These are phyloP conservation scores for Bombylius discolor DNA, from an alignment of 2,888 invertebrate species.

Conservation along the genomic window DNA sequence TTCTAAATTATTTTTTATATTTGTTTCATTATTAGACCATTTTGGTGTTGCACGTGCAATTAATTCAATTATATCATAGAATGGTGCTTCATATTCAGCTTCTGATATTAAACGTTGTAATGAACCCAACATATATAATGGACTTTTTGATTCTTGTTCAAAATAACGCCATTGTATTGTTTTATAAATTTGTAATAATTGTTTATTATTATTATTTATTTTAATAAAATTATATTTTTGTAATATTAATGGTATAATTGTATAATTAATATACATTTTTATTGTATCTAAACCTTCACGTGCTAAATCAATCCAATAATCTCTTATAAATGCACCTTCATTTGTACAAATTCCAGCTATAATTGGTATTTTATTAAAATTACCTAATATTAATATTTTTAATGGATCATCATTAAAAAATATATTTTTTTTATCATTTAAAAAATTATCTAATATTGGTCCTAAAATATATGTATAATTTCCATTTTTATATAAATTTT, in stretches of 20 bases:
- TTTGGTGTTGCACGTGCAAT: conserved; percentile 12
- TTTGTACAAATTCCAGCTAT: conserved; percentile 56
- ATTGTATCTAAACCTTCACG: conserved; percentile 43
- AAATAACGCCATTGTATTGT: conserved; percentile 34
- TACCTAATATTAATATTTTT: conserved; percentile 40
- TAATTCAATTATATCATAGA: conserved; percentile 25
- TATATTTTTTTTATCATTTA: conserved; percentile 39
- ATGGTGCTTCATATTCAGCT: conserved; percentile 30
- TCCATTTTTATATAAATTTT: conserved; percentile 45
- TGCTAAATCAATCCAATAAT: conserved; percentile 46
- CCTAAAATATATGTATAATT: conserved; percentile 46
- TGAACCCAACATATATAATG: conserved; percentile 24
- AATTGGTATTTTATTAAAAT: conserved; percentile 46
- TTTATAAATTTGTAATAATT: conserved; percentile 19
- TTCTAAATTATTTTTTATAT: not conserved
- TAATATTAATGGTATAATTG: conserved; percentile 46
- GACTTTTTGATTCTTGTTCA: conserved; percentile 17
- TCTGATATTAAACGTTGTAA: conserved; percentile 33
- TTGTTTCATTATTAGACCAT: not conserved
- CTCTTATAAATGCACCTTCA: conserved; percentile 48
- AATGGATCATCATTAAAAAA: conserved; percentile 31
- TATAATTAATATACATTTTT: conserved; percentile 43
- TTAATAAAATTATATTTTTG: conserved; percentile 33
- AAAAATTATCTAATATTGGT: conserved; percentile 48
- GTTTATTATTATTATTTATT: not conserved